A percentile compares a stretch with the other conserved stretches of the same genome.
Evolutionary conservation across 2,888 invertebrate genomes (phyloP).

Genomic region (Hyppa rectilinea): DNA sequence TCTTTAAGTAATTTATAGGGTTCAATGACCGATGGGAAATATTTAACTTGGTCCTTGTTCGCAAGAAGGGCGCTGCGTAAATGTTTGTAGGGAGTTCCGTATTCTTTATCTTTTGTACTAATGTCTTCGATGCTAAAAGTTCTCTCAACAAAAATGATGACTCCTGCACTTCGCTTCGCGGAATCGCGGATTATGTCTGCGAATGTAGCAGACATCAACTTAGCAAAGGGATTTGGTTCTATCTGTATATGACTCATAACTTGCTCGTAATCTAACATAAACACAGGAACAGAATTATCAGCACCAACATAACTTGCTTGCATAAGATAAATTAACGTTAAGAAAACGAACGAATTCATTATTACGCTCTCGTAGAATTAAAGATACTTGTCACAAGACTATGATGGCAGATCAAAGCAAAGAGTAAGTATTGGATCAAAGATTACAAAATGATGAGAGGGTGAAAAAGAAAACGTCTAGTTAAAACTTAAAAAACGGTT

Average conservation of each 20-base stretch:
- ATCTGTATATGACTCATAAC: slow-evolving; percentile 62
- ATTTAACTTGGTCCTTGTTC: slow-evolving; percentile 74
- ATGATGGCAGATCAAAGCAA: too few species aligned
- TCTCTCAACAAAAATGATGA: slow-evolving; percentile 81
- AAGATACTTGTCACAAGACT: too few species aligned
- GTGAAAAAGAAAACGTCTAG: too few species aligned
- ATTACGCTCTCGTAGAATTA: too few species aligned
- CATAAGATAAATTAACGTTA: slow-evolving; percentile 33
- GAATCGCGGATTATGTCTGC: slow-evolving; percentile 70
- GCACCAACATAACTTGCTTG: slow-evolving; percentile 43
- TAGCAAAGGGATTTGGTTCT: slow-evolving; percentile 75
- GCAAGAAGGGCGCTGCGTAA: slow-evolving; percentile 68
- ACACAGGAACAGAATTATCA: slow-evolving; percentile 73
- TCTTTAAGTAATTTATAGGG: slow-evolving; percentile 73
- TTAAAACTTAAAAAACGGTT: too few species aligned
- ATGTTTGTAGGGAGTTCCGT: slow-evolving; percentile 75
- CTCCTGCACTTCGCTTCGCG: slow-evolving; percentile 65
- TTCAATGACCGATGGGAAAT: slow-evolving; percentile 75
- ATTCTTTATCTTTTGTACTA: slow-evolving; percentile 68
- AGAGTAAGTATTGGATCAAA: too few species aligned
- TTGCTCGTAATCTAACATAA: slow-evolving; percentile 75
- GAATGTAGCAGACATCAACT: slow-evolving; percentile 69
- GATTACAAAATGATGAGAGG: too few species aligned
- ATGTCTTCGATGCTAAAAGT: slow-evolving; percentile 79
- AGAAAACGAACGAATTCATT: slow-evolving; percentile 23